Evolutionary conservation across 2,797 vertebrate genomes (phyloP), one percentile per base, ranked within the genome.

Genomic region (Serranus cabrilla): DNA sequence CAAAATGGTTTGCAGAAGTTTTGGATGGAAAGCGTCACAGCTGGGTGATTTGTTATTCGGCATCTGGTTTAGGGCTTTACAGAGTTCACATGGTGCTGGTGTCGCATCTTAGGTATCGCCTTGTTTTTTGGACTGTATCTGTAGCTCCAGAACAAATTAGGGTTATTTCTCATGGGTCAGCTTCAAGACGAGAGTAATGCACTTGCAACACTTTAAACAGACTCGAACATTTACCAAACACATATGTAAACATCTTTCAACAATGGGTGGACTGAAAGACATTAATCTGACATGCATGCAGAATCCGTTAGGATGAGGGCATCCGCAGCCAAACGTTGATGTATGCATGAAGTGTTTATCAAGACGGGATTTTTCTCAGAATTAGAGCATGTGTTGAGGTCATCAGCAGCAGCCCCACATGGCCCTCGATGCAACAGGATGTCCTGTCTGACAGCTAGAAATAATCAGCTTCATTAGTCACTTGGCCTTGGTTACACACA

Each of bases 401-500:
- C 87, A 89, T 92, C 87, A 89, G 62, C 59, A 2, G 42, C 68
- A 54, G 55, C 64, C 66, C 54, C 78, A 71, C 78, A 85, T 83
- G 80, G 75, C 80, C 79, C 58, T 34, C 40, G 7, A 67, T 67
- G 76, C 60, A 73, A 78, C 81, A 87, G 85, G 90, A 93, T 81
- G 89, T 89, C 76, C 80, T 87, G 86, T 88, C 91, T 92, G 93
- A 94, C 89, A 92, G 87, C 78, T 67, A 87, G 81, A 92, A 92
- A 89, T 89, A 88, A 92, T 93, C 85, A 87, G 57, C 80, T 80
- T 87, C 91, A 88, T 94, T 82, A 89, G 84, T 87, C 79, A 81
- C 63, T 73, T 54, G 65, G 27, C 42, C 31, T 34, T 8, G 4
- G 62, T 59, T 42, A 68, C 49, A 78, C 71, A 71, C 67, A 66